Percentiles rank a stretch among this genome's conserved stretches.
Conservation (phyloP, 2,888 invertebrate genomes). For the Aspidiotus destructor region DNA sequence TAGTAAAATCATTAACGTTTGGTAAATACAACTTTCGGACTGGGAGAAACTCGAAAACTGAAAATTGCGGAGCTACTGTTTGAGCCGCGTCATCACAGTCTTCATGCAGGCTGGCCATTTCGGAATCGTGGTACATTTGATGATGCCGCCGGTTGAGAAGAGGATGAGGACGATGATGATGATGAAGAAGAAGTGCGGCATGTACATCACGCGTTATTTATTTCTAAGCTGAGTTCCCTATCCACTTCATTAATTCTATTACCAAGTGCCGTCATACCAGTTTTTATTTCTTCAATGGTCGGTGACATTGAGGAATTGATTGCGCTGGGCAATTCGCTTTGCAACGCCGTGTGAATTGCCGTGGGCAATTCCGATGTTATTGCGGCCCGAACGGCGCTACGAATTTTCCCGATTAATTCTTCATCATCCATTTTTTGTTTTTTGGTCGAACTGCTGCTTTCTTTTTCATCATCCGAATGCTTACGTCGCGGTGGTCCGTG, state of each 20-base stretch:
- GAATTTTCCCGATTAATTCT: conserved; percentile 7
- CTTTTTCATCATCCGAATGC: not conserved
- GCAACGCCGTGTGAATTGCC: conserved; percentile 7
- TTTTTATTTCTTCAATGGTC: conserved; percentile 9
- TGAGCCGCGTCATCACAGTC: not conserved
- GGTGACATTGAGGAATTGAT: no score
- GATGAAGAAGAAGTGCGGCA: no score
- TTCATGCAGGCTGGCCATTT: conserved; percentile 5
- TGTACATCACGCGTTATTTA: conserved; percentile 9
- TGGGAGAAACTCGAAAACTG: no score
- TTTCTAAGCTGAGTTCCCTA: not conserved
- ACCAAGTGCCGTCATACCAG: conserved; percentile 2
- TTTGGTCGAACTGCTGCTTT: conserved; percentile 7
- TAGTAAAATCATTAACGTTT: no score
- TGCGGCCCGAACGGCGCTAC: conserved; percentile 3
- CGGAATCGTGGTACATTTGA: conserved; percentile 3
- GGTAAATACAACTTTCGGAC: no score
- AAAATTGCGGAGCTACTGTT: no score
- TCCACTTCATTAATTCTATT: conserved; percentile 3
- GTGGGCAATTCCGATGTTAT: conserved; percentile 4
- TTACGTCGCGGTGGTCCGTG: conserved; percentile 3
- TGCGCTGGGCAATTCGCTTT: not conserved
- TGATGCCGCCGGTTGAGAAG: conserved; percentile 8
- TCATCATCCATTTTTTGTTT: conserved; percentile 8
- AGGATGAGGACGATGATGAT: conserved; percentile 8